Evolutionary conservation across 2,888 invertebrate species (phyloP), one percentile per base, ranked within the genome.

Genomic region (Lasioglossum lativentre): DNA sequence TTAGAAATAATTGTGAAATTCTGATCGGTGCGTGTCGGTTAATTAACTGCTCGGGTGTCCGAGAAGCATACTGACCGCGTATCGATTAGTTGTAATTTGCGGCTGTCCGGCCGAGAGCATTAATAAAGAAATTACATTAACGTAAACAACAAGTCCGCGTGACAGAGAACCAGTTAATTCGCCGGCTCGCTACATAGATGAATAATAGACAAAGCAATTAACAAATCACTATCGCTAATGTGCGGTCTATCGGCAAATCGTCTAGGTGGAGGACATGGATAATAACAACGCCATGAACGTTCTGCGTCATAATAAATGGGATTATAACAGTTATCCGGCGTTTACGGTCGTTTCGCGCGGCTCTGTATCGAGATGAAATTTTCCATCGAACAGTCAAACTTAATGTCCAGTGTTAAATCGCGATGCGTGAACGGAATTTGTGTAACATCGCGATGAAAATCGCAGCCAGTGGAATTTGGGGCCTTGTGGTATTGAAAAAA

Each of bases 271-370:
- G 68, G 56, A 66, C 63, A 74, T 3, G 56, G 70, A 47, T 74
- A 80, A 72, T 68, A 82, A 75, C 47, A 56, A 12, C 40, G 71
- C 76, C 59, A 78, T 86, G 47, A 82, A 80, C 75, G 77, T 59
- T 76, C 56, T 38, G n/a, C 52, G 66, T 79, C 86, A 63, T 76
- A 77, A 79, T 82, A 74, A 82, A 86, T 72, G 23, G 73, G 77
- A 86, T 86, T 86, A 86, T 83, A 83, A 78, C 80, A 79, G 83
- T 87, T 87, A 80, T 72, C 52, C 30, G 34, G 16, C 56, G 56
- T 75, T 72, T 47, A 59, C 66, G 75, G 27, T 77, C 47, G 27
- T 75, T 52, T 34, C 27, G 10, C 68, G 52, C 5, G 59, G 4
- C 63, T 23, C 68, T 45, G 68, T 66, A 79, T 59, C 56, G 78